phyloP scores from a whole-genome alignment of 2,888 invertebrate species.

The Diarsia mendica region DNA sequence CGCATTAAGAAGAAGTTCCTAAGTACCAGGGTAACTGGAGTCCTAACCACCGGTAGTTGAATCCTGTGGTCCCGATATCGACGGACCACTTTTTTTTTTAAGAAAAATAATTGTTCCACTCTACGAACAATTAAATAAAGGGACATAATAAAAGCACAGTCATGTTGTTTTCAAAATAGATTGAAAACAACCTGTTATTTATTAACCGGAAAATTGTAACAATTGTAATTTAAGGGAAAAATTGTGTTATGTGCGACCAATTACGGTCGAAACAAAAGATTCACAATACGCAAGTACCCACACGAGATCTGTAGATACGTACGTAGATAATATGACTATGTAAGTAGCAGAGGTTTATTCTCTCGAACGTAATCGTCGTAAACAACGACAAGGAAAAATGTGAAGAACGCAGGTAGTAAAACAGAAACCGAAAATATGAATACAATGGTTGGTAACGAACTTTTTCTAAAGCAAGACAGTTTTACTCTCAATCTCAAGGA shows the following conservation, averaged over 20 bases:
- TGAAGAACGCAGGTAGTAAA: slow-evolving; percentile 30
- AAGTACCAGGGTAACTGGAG: too few relatives aligned
- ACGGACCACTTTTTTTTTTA: too few relatives aligned
- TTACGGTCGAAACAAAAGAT: slow-evolving; percentile 9
- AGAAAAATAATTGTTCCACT: too few relatives aligned
- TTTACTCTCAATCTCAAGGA: too few relatives aligned
- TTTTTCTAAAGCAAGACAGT: neutral
- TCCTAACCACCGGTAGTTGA: too few relatives aligned
- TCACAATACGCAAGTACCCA: slow-evolving; percentile 13
- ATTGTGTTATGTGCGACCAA: neutral
- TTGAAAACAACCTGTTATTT: neutral
- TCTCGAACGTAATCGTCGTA: slow-evolving; percentile 15
- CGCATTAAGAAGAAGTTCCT: too few relatives aligned
- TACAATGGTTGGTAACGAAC: slow-evolving; percentile 1
- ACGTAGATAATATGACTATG: neutral
- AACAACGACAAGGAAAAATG: slow-evolving; percentile 35
- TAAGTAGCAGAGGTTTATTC: slow-evolving; percentile 21
- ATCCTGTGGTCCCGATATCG: too few relatives aligned
- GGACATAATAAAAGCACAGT: too few relatives aligned
- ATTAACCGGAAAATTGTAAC: neutral
- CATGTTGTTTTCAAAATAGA: neutral
- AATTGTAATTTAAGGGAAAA: neutral
- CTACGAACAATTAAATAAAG: too few relatives aligned
- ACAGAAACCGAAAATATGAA: slow-evolving; percentile 21
- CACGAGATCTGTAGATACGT: slow-evolving; percentile 11